Conservation (phyloP, 2,888 invertebrate genomes). For the Aporophyla nigra region DNA sequence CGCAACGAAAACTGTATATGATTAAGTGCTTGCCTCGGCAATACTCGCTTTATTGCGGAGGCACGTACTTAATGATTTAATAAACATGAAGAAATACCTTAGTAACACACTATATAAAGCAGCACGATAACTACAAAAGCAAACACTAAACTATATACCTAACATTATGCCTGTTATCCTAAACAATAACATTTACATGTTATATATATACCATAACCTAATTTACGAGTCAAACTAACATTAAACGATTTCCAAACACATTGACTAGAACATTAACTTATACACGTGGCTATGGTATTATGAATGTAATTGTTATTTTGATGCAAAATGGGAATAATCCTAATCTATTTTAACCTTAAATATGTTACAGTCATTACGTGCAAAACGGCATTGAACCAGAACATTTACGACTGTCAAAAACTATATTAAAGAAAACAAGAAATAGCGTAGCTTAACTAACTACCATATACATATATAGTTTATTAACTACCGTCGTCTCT, state of each 20-base stretch:
- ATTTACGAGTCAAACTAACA: background rate
- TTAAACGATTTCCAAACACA: conserved; percentile 25
- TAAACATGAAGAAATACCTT: background rate
- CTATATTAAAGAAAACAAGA: background rate
- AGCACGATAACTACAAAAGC: background rate
- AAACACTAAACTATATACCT: background rate
- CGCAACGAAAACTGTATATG: too few relatives aligned
- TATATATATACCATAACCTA: conserved; percentile 19
- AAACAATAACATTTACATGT: conserved; percentile 8
- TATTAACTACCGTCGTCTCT: background rate
- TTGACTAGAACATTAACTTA: conserved; percentile 16
- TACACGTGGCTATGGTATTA: background rate
- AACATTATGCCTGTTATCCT: background rate
- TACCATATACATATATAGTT: too few relatives aligned
- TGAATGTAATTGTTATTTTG: background rate
- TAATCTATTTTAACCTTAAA: background rate
- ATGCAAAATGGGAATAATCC: background rate
- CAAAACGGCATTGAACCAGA: background rate
- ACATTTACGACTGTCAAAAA: background rate
- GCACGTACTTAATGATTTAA: too few relatives aligned
- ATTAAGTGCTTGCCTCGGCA: background rate
- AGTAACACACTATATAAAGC: background rate
- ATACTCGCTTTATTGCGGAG: too few relatives aligned
- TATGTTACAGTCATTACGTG: too few relatives aligned
- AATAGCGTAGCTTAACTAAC: background rate